A percentile compares a stretch with the other conserved stretches of the same genome.
These are phyloP conservation scores for Drosophila malerkotliana DNA, from an alignment of 1,140 invertebrate species.

Conservation along the genomic window DNA sequence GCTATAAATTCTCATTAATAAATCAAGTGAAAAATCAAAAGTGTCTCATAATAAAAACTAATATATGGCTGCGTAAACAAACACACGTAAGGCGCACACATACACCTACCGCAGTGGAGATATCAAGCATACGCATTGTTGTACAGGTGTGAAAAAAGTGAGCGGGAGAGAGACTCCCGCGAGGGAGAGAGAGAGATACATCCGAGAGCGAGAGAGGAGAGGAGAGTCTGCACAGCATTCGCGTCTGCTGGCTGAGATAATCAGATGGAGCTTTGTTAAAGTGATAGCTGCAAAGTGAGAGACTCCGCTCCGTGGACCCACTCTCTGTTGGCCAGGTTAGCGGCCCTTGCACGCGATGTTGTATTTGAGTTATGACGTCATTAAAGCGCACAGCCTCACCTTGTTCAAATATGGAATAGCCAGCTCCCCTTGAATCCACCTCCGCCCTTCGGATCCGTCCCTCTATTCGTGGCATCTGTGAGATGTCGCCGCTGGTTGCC, in stretches of 20 bases:
- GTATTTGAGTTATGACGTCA: conserved; percentile 77
- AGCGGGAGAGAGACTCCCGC: not conserved
- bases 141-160: conserved; percentile 63
- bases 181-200: conserved; percentile 1
- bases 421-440: conserved; percentile 9
- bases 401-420: conserved; percentile 65
- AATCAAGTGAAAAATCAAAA: conserved; percentile 74
- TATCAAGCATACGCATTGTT: conserved; percentile 71
- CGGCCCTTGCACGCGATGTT: conserved; percentile 71
- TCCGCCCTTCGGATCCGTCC: not conserved
- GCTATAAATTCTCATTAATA: conserved; percentile 70
- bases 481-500: conserved; percentile 50
- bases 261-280: conserved; percentile 58
- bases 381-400: conserved; percentile 76
- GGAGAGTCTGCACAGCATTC: conserved; percentile 36
- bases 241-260: conserved; percentile 22
- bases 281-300: conserved; percentile 51
- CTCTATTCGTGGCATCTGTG: conserved; percentile 53
- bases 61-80: conserved; percentile 62
- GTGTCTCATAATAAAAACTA: conserved; percentile 66
- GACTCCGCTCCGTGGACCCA: not conserved
- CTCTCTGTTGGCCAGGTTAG: conserved; percentile 52
- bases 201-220: not conserved
- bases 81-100: conserved; percentile 13
- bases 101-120: not conserved